Evolutionary conservation across 2,888 invertebrate genomes (phyloP).

Genomic region (Archips xylosteana): DNA sequence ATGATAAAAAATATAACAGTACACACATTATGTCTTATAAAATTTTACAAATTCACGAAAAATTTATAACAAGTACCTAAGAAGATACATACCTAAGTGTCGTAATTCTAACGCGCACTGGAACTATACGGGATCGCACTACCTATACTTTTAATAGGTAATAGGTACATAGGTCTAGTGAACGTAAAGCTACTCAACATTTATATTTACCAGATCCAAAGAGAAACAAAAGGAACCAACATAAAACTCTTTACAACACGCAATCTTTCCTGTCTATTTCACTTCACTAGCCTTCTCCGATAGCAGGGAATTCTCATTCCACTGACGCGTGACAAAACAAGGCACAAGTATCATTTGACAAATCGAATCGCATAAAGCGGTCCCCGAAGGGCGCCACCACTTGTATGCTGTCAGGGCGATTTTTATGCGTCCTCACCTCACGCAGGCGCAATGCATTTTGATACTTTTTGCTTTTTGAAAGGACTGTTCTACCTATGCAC

Average conservation of each 20-base stretch:
- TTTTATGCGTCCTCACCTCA: constrained; percentile 63
- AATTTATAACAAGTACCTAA: neutral
- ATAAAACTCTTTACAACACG: neutral
- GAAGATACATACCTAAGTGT: neutral
- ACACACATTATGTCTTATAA: neutral
- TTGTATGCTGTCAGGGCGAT: constrained; percentile 63
- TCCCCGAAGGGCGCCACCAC: constrained; percentile 64
- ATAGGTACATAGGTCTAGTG: too few relatives aligned
- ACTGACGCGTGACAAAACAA: constrained; percentile 44
- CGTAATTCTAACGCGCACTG: neutral
- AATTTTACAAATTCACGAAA: neutral
- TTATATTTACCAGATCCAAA: neutral
- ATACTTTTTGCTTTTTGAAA: constrained; percentile 40
- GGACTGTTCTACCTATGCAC: neutral
- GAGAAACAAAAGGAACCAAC: neutral
- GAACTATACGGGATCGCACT: neutral
- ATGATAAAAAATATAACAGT: too few relatives aligned
- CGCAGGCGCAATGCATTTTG: constrained; percentile 50
- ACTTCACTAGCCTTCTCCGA: neutral
- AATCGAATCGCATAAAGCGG: constrained; percentile 64
- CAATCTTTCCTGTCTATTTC: neutral
- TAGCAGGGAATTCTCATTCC: constrained; percentile 11
- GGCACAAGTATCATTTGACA: constrained; percentile 60
- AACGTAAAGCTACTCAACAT: too few relatives aligned
- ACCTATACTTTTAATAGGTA: too few relatives aligned